Evolutionary conservation across 2,797 vertebrate genomes (phyloP).

Genomic region (Ctenochaetus hawaiiensis): DNA sequence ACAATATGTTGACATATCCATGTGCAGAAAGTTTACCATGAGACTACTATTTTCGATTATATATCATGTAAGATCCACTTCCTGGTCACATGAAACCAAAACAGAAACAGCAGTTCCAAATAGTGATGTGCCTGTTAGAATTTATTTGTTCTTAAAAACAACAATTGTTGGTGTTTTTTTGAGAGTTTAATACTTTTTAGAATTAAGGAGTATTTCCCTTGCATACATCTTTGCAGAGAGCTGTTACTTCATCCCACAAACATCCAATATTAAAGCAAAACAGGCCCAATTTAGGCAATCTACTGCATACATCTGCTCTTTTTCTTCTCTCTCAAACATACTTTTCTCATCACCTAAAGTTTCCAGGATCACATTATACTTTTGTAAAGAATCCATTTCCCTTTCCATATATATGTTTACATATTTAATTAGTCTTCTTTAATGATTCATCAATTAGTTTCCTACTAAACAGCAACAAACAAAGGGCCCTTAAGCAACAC

Average conservation of each 20-base stretch:
- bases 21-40: neutral
- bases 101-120: neutral
- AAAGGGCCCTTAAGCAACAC: neutral
- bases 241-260: neutral
- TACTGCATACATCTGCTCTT: slow-evolving; percentile 30
- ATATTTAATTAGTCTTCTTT: too few relatives aligned
- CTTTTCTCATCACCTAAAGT: slow-evolving; percentile 36
- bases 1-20: neutral
- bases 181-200: neutral
- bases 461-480: neutral
- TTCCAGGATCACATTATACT: slow-evolving; percentile 46
- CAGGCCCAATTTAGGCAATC: neutral
- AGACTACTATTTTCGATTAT: neutral
- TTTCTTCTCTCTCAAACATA: slow-evolving; percentile 27
- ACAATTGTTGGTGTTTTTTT: neutral
- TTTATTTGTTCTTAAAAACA: neutral
- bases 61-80: slow-evolving; percentile 32
- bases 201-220: neutral
- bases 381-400: neutral
- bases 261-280: neutral
- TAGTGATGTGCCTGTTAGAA: neutral
- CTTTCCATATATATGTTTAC: neutral
- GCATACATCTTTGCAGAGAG: neutral
- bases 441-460: too few relatives aligned
- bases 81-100: slow-evolving; percentile 47